Conservation (phyloP, 2,113 vertebrate genomes). For the Platycercus adscitus region DNA sequence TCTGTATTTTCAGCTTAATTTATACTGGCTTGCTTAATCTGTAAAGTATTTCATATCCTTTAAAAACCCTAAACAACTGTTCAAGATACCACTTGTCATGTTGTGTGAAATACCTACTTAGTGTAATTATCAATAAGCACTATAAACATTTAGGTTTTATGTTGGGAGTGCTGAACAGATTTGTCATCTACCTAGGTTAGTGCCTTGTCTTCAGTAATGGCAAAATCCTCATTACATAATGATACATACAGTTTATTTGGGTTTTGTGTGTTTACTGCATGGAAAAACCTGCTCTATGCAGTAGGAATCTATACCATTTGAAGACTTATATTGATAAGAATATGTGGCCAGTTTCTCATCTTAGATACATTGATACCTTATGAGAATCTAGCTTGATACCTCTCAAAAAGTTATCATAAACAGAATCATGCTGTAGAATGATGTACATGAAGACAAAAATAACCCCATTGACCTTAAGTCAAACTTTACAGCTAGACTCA, state of each 20-base stretch:
- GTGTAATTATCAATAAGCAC: not conserved
- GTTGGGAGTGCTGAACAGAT: not conserved
- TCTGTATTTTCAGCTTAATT: slow-evolving; percentile 4
- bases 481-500: not conserved
- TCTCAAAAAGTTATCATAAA: not conserved
- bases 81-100: not conserved
- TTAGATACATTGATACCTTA: not conserved
- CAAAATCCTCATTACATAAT: not conserved
- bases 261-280: not conserved
- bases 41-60: not conserved
- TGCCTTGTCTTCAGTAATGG: not conserved
- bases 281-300: not conserved
- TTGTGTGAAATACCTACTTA: not conserved
- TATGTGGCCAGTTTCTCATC: not conserved
- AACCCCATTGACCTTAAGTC: not conserved
- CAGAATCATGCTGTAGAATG: not conserved
- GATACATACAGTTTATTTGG: not conserved
- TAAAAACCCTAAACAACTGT: not conserved
- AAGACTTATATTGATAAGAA: not conserved
- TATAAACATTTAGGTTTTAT: not conserved
- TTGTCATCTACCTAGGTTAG: not conserved
- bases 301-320: not conserved
- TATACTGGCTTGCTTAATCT: not conserved
- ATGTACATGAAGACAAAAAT: not conserved
- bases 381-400: not conserved